Percentiles rank a stretch among this genome's conserved stretches.
phyloP scores from a whole-genome alignment of 2,113 vertebrate genomes.

The Chaenocephalus aceratus region DNA sequence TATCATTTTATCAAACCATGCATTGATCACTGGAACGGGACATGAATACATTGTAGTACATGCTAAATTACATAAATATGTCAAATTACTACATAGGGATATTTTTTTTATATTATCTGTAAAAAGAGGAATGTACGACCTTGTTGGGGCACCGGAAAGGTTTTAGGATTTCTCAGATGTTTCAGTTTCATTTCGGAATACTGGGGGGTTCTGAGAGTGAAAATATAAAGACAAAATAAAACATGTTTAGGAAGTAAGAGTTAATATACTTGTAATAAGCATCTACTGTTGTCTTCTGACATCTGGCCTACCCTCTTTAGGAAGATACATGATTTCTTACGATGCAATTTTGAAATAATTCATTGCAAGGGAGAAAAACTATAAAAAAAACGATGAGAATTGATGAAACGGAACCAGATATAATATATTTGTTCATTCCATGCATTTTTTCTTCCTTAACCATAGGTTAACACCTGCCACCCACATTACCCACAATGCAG shows the following conservation, averaged over 20 bases:
- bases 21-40: neutral
- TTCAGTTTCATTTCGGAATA: neutral
- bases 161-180: no score
- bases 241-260: neutral
- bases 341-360: no score
- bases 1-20: neutral
- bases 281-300: no score
- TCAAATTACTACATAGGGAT: neutral
- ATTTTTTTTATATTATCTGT: neutral
- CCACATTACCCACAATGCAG: neutral
- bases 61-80: neutral
- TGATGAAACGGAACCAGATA: neutral
- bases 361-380: neutral
- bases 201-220: neutral
- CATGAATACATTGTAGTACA: neutral
- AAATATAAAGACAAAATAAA: neutral
- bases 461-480: neutral
- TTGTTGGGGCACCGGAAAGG: no score
- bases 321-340: no score
- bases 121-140: neutral
- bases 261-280: neutral
- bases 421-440: neutral
- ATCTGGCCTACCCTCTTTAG: no score
- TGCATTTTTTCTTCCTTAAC: neutral
- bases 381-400: neutral